Evolutionary conservation across 2,888 invertebrate species (phyloP).

Genomic region (Aelia acuminata): DNA sequence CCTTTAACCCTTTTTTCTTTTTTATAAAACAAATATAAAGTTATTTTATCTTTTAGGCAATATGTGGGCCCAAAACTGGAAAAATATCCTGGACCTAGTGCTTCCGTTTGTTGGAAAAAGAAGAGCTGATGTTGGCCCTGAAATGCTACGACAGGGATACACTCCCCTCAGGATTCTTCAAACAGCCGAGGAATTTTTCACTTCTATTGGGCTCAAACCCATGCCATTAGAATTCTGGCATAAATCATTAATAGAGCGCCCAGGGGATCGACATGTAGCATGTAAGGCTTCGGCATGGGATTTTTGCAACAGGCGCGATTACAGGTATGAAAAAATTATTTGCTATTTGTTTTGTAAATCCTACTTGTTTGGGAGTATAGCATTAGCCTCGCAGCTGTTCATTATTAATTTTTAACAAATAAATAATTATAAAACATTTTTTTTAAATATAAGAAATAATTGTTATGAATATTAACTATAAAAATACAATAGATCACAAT

Average conservation of each 20-base stretch:
- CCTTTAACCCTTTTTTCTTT: too few relatives aligned
- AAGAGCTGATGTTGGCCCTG: constrained; percentile 81
- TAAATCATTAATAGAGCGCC: constrained; percentile 83
- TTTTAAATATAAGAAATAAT: too few relatives aligned
- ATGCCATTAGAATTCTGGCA: constrained; percentile 90
- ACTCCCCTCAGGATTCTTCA: constrained; percentile 76
- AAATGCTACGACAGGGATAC: constrained; percentile 82
- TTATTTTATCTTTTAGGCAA: constrained; percentile 72
- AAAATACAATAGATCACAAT: background rate
- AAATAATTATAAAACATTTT: background rate
- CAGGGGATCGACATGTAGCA: constrained; percentile 78
- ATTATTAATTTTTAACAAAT: background rate
- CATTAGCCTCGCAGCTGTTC: too few relatives aligned
- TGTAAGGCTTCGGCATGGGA: constrained; percentile 89
- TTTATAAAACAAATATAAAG: background rate
- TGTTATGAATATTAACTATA: background rate
- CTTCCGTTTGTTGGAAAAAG: constrained; percentile 82
- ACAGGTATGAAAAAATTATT: constrained; percentile 74
- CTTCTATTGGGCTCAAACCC: constrained; percentile 83
- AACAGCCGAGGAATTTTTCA: constrained; percentile 87
- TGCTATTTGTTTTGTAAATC: background rate
- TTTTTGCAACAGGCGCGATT: constrained; percentile 86
- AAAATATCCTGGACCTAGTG: constrained; percentile 80
- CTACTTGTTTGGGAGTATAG: background rate
- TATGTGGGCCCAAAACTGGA: constrained; percentile 90